Percentiles rank a stretch among this genome's conserved stretches.
phyloP scores from a whole-genome alignment of 2,113 vertebrate species.

The Ariopsis seemanni region DNA sequence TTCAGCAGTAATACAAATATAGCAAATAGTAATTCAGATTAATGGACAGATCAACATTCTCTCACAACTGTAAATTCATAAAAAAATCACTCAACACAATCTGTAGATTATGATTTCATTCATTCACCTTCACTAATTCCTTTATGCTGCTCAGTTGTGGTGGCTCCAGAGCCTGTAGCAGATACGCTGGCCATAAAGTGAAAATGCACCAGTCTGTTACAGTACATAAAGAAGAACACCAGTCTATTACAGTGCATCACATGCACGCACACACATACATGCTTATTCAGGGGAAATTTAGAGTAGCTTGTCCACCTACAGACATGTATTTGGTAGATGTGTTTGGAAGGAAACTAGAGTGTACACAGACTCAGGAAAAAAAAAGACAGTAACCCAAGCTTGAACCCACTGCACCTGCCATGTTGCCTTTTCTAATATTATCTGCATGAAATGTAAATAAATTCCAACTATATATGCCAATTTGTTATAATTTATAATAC shows the following conservation, averaged over 20 bases:
- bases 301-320: neutral
- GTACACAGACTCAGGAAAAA: neutral
- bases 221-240: neutral
- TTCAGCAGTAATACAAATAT: neutral
- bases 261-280: neutral
- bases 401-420: neutral
- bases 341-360: neutral
- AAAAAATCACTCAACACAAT: neutral
- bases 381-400: neutral
- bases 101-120: neutral
- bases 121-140: neutral
- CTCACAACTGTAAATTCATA: neutral
- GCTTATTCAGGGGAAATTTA: neutral
- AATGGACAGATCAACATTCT: neutral
- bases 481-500: neutral
- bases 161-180: neutral
- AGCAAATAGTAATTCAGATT: neutral
- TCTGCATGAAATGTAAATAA: neutral
- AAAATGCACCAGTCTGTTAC: neutral
- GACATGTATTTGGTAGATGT: neutral
- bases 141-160: neutral
- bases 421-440: neutral
- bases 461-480: neutral
- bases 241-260: neutral
- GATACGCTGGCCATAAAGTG: neutral